A percentile compares a stretch with the other conserved stretches of the same genome.
Evolutionary conservation across 2,888 invertebrate genomes (phyloP).

Genomic region (Andrena haemorrhoa): DNA sequence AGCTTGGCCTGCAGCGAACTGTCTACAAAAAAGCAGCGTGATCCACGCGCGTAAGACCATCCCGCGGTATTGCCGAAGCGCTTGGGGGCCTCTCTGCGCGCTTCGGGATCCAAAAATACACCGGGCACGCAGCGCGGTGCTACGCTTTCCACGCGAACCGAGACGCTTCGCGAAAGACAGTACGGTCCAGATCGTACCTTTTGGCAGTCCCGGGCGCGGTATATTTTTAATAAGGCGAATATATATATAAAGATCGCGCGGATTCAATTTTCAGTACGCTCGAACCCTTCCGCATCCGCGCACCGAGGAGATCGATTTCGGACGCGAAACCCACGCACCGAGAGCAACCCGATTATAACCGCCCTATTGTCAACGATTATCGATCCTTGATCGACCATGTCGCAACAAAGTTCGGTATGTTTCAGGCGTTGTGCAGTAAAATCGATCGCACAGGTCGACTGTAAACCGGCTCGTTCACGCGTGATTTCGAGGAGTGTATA

Average conservation of each 20-base stretch:
- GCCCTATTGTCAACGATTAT: background rate
- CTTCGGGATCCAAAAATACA: constrained; percentile 75
- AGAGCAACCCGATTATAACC: background rate
- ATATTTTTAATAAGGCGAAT: constrained; percentile 73
- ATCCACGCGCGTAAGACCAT: background rate
- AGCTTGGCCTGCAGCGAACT: background rate
- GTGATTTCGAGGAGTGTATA: background rate
- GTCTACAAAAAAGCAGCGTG: background rate
- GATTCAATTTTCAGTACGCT: constrained; percentile 37
- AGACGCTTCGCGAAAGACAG: constrained; percentile 50
- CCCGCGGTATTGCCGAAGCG: constrained; percentile 38
- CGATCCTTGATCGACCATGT: constrained; percentile 42
- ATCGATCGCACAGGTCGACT: background rate
- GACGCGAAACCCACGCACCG: background rate
- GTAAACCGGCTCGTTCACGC: background rate
- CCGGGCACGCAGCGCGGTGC: constrained; percentile 2
- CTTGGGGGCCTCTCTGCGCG: constrained; percentile 71
- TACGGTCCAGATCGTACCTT: constrained; percentile 74
- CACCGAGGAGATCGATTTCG: background rate
- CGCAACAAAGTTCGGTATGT: constrained; percentile 55
- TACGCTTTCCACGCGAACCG: constrained; percentile 20
- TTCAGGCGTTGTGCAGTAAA: background rate
- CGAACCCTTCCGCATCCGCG: constrained; percentile 3
- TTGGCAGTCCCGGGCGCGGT: constrained; percentile 64
- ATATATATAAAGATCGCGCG: constrained; percentile 58